Evolutionary conservation across 2,888 invertebrate genomes (phyloP), one percentile per base, ranked within the genome.

Genomic region (Epirrhoe tristata): DNA sequence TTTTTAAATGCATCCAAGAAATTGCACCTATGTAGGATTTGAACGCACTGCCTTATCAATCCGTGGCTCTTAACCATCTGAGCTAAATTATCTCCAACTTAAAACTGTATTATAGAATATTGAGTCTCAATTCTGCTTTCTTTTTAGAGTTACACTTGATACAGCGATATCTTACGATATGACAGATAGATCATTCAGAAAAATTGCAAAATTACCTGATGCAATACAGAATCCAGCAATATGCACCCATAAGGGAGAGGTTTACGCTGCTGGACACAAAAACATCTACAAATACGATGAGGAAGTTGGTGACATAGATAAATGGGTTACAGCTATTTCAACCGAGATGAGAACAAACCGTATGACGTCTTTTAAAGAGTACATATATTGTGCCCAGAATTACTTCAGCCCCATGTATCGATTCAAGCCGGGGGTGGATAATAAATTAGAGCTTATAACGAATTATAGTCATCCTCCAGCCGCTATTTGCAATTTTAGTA

Each of bases 161-260:
- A 77, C 86, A 0, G 87, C 83, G 5, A 73, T 88, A 12, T 69
- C 84, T 8, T 93, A 92, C 62, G 80, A 93, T 67, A 77, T 93
- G 52, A 88, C 84, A 59, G 72, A 81, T 39, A 84, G 84, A 61
- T 81, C 83, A 5, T 84, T 70, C 60, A 82, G 87, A 58, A 81
- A 77, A 48, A 84, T 90, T 36, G 84, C 86, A 0, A 83, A 81
- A 6, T 72, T 92, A 7, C 90, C 91, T 0, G 89, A 91, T 55
- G 79, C 86, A 0, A 83, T 93, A 46, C 93, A 93, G 64, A 84
- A 78, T 36, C 92, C 93, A 1, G 89, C 88, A 0, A 77, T 88
- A 0, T 93, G 93, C 61, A 71, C 76, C 0, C 86, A 91, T 43
- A 74, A 89, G 1, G 80, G 82, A 36, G 59, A 64, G 0, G 77